A percentile compares a stretch with the other conserved stretches of the same genome.
Conservation (phyloP, 2,113 vertebrate genomes). For the Nematolebias whitei region DNA sequence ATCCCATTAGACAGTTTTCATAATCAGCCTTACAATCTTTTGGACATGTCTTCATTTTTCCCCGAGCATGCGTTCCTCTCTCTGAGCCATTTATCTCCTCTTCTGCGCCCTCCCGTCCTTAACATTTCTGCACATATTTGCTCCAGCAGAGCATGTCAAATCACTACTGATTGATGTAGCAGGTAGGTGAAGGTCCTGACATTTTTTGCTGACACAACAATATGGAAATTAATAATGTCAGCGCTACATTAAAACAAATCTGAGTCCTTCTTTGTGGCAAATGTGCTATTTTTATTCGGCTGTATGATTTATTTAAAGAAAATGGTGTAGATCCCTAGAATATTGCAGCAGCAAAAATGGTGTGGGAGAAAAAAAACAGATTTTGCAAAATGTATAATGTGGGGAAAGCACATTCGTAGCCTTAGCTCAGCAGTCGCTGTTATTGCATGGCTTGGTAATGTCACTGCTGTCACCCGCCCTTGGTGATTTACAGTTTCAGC, state of each 20-base stretch:
- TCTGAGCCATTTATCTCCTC: constrained; percentile 1
- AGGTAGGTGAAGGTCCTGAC: constrained; percentile 29
- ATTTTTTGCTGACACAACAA: constrained; percentile 44
- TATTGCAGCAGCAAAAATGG: constrained; percentile 23
- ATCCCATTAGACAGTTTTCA: not conserved
- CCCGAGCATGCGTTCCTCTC: not conserved
- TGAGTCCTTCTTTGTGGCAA: constrained; percentile 1
- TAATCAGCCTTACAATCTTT: not conserved
- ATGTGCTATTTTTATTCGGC: constrained; percentile 21
- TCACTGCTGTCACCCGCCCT: constrained; percentile 59
- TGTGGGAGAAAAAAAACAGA: constrained; percentile 5
- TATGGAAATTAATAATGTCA: constrained; percentile 26
- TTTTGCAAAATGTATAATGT: constrained; percentile 48
- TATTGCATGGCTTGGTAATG: constrained; percentile 71
- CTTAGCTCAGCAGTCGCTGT: constrained; percentile 67
- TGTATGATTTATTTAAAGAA: constrained; percentile 25
- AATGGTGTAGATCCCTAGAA: constrained; percentile 20
- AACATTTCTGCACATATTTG: constrained; percentile 15
- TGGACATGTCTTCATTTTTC: not conserved
- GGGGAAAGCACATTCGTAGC: constrained; percentile 42
- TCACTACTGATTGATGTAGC: constrained; percentile 40
- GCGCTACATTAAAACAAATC: constrained; percentile 32
- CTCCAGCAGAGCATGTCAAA: constrained; percentile 37
- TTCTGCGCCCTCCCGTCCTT: constrained; percentile 1
- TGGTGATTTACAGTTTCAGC: constrained; percentile 73